These are phyloP conservation scores for Morinoia aosen DNA, from an alignment of 2,888 invertebrate genomes.

Conservation along the genomic window DNA sequence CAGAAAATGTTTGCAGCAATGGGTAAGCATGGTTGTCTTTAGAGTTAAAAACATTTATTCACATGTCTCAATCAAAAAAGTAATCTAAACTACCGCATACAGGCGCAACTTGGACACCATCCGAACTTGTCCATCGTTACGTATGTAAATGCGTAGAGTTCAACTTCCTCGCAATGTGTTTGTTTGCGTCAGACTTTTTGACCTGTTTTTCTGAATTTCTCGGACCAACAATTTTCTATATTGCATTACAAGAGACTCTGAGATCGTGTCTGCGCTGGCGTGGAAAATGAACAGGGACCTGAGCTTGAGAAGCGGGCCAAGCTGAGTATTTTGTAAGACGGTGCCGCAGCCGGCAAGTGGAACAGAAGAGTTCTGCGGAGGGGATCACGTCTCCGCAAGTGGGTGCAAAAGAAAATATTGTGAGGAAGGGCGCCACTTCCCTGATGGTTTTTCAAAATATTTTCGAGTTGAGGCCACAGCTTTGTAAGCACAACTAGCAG, in stretches of 20 bases:
- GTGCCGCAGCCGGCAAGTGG: not conserved
- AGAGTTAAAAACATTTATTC: not conserved
- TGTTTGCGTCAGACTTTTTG: not conserved
- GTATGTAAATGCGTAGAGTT: not conserved
- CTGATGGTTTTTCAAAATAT: not conserved
- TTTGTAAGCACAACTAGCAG: not conserved
- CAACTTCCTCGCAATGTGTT: not conserved
- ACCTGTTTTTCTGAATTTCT: slow-evolving; percentile 2
- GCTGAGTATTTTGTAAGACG: not conserved
- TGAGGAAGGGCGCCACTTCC: not conserved
- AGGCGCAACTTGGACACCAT: not conserved
- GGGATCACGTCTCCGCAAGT: not conserved
- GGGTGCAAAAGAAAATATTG: not conserved
- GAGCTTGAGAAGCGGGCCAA: not conserved
- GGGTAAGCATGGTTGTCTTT: not conserved
- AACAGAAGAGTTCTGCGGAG: not conserved
- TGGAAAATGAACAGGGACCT: not conserved
- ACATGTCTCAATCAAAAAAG: not conserved
- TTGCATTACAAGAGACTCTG: not conserved
- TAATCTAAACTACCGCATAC: not conserved
- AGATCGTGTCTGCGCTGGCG: slow-evolving; percentile 2
- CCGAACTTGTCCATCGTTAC: not conserved
- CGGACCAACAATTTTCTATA: not conserved
- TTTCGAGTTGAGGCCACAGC: not conserved
- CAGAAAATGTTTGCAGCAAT: not conserved